Conservation (phyloP, 2,113 vertebrate species). For the Rana temporaria region DNA sequence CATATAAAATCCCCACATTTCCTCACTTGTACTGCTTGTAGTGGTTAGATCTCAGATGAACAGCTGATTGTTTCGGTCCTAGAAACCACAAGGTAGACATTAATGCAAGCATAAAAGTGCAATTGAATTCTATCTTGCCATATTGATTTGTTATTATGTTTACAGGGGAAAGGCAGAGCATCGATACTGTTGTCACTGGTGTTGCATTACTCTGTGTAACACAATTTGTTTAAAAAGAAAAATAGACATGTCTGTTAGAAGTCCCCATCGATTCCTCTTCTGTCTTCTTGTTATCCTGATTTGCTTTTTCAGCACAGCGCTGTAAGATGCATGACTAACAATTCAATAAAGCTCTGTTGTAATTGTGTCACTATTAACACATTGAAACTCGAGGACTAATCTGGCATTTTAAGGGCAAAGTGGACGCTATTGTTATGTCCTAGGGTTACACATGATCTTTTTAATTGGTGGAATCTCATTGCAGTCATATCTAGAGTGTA, state of each 20-base stretch:
- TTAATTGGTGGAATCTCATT: neutral
- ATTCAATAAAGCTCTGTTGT: neutral
- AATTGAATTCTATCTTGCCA: slow-evolving; percentile 9
- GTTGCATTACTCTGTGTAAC: slow-evolving; percentile 21
- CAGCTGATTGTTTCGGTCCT: neutral
- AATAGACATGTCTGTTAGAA: slow-evolving; percentile 15
- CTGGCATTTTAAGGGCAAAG: neutral
- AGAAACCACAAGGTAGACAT: neutral
- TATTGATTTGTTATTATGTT: slow-evolving; percentile 44
- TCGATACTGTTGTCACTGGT: slow-evolving; percentile 11
- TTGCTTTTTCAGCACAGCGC: slow-evolving; percentile 9
- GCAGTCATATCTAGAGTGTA: neutral
- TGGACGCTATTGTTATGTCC: neutral
- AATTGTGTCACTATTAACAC: slow-evolving; percentile 9
- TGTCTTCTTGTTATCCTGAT: slow-evolving; percentile 15
- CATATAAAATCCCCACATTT: no score
- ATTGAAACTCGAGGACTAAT: neutral
- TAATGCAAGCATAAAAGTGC: slow-evolving; percentile 2
- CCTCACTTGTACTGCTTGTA: no score
- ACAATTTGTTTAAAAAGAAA: slow-evolving; percentile 33
- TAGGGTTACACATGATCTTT: neutral
- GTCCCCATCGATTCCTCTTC: slow-evolving; percentile 16
- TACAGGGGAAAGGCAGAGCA: slow-evolving; percentile 19
- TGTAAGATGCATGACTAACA: slow-evolving; percentile 2
- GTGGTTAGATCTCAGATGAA: no score